Percentiles rank a stretch among this genome's conserved stretches.
phyloP scores from a whole-genome alignment of 2,888 invertebrate genomes.

The Ceramica pisi region DNA sequence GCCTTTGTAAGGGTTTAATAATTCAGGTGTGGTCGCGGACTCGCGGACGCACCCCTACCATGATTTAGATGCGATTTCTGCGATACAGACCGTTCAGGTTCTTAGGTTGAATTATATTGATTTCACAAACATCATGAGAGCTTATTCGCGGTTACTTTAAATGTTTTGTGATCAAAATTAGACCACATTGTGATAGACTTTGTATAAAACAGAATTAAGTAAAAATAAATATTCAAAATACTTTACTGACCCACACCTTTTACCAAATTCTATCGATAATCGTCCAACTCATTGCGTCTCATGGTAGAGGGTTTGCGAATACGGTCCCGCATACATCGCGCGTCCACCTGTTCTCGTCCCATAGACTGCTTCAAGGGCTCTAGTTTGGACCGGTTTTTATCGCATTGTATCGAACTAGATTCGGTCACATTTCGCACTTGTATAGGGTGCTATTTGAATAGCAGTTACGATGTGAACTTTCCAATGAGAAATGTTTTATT shows the following conservation, averaged over 20 bases:
- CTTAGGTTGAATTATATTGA: conserved; percentile 8
- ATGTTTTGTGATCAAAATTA: neutral
- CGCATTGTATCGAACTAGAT: conserved; percentile 64
- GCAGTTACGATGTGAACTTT: conserved; percentile 60
- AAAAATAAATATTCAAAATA: neutral
- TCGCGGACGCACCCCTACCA: conserved; percentile 66
- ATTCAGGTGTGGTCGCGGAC: conserved; percentile 78
- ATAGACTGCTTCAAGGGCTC: conserved; percentile 66
- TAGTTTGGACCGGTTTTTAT: conserved; percentile 63
- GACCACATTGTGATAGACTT: no score
- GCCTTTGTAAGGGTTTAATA: conserved; percentile 81
- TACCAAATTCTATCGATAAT: conserved; percentile 9
- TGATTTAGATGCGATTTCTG: conserved; percentile 49
- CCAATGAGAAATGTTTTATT: conserved; percentile 60
- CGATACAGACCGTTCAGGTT: conserved; percentile 5
- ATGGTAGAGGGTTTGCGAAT: conserved; percentile 64
- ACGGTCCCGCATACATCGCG: conserved; percentile 52
- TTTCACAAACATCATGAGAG: neutral
- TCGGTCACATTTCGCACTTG: conserved; percentile 54
- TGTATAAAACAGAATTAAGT: neutral
- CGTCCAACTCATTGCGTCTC: conserved; percentile 5
- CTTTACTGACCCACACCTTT: neutral
- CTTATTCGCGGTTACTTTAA: neutral
- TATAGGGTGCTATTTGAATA: conserved; percentile 58
- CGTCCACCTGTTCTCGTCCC: conserved; percentile 71